Evolutionary conservation across 2,113 vertebrate genomes (phyloP).

Genomic region (Paracanthobrama guichenoti): DNA sequence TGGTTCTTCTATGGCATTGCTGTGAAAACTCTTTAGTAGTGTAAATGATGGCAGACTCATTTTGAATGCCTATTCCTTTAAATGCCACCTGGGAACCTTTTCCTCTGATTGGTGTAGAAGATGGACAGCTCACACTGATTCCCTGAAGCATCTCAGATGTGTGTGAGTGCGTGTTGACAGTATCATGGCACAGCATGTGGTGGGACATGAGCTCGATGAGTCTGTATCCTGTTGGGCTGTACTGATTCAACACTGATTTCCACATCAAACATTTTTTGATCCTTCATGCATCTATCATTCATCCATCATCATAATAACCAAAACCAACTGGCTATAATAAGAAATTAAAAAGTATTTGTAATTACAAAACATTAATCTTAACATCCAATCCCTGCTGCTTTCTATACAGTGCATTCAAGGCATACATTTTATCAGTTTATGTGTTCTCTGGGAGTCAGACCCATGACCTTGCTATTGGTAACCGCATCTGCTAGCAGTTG

Average conservation of each 20-base stretch:
- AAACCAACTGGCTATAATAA: background rate
- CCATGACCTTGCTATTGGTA: background rate
- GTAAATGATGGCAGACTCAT: background rate
- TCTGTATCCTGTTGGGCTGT: constrained; percentile 32
- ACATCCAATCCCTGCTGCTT: background rate
- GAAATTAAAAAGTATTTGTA: background rate
- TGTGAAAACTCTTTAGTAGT: too few relatives aligned
- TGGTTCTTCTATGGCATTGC: too few relatives aligned
- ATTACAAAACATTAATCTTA: background rate
- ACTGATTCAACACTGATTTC: background rate
- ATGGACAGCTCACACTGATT: background rate
- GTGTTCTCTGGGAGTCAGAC: background rate
- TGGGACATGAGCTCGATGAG: constrained; percentile 28
- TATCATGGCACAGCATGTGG: constrained; percentile 23
- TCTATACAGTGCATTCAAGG: background rate
- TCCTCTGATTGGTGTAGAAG: background rate
- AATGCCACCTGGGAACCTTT: background rate
- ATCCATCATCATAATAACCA: background rate
- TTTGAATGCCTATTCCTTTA: background rate
- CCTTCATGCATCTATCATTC: background rate
- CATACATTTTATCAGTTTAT: background rate
- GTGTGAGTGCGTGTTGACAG: constrained; percentile 26
- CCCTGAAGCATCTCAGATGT: background rate
- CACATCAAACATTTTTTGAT: constrained; percentile 7
- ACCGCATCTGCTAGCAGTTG: background rate